Percentiles rank a stretch among this genome's conserved stretches.
Conservation (phyloP, 1,140 invertebrate genomes). For the Grapholita molesta region DNA sequence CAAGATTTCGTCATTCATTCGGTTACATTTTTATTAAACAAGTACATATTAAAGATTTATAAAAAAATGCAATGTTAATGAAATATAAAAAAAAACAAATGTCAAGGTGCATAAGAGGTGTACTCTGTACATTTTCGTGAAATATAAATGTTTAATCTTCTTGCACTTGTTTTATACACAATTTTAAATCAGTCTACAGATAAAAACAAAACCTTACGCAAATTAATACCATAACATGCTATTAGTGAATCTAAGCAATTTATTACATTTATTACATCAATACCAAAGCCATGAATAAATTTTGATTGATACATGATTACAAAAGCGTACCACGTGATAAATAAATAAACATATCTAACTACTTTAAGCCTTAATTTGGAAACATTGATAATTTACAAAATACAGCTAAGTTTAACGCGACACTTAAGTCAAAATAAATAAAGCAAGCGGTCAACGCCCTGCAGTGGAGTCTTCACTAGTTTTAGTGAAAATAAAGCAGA, state of each 20-base stretch:
- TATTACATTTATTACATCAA: constrained; percentile 25
- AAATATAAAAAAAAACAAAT: constrained; percentile 7
- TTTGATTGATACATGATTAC: constrained; percentile 13
- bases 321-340: constrained; percentile 33
- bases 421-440: constrained; percentile 10
- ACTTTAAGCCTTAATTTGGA: constrained; percentile 37
- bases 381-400: constrained; percentile 18
- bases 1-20: constrained; percentile 32
- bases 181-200: constrained; percentile 36
- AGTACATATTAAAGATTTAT: no score
- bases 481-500: neutral
- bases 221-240: constrained; percentile 43
- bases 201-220: constrained; percentile 41
- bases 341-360: constrained; percentile 24
- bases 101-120: neutral
- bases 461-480: neutral
- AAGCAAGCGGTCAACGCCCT: constrained; percentile 1
- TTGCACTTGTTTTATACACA: constrained; percentile 42
- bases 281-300: constrained; percentile 19
- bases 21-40: neutral
- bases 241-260: constrained; percentile 29
- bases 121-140: neutral
- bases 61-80: neutral
- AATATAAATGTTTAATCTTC: constrained; percentile 11
- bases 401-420: constrained; percentile 7